A percentile compares a stretch with the other conserved stretches of the same genome.
These are phyloP conservation scores for Erebia palarica DNA, from an alignment of 2,888 invertebrate genomes.

Conservation along the genomic window DNA sequence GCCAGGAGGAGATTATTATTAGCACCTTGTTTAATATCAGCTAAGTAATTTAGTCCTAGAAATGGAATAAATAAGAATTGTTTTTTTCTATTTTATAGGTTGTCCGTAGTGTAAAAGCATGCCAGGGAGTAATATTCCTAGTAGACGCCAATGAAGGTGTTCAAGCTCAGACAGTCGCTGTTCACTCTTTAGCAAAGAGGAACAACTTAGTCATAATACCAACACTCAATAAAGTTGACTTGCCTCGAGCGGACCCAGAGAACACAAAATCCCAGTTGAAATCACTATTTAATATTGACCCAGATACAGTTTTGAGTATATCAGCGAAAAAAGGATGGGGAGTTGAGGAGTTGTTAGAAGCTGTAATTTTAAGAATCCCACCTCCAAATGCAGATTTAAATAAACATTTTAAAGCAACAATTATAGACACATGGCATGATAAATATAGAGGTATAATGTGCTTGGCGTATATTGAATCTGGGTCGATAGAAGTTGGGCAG, in stretches of 20 bases:
- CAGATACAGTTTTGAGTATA: conserved; percentile 88
- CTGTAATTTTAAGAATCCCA: conserved; percentile 90
- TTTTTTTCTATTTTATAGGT: conserved; percentile 69
- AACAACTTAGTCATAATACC: conserved; percentile 93
- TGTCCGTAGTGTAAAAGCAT: conserved; percentile 93
- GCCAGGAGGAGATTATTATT: no score
- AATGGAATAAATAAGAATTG: neutral
- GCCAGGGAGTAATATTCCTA: conserved; percentile 96
- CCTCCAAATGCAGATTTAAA: conserved; percentile 84
- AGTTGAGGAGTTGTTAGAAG: conserved; percentile 88
- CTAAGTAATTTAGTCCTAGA: no score
- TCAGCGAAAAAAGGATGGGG: conserved; percentile 97
- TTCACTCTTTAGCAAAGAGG: conserved; percentile 94
- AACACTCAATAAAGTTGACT: conserved; percentile 97
- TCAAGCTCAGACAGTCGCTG: conserved; percentile 99
- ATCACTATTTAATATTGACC: conserved; percentile 90
- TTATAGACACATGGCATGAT: conserved; percentile 98
- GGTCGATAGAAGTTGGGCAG: conserved; percentile 87
- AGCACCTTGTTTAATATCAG: no score
- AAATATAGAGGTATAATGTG: conserved; percentile 91
- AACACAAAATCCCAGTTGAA: conserved; percentile 90
- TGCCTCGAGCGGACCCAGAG: conserved; percentile 94
- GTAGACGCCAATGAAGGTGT: conserved; percentile 98
- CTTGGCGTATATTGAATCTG: conserved; percentile 90
- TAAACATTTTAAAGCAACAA: conserved; percentile 88